Evolutionary conservation across 2,797 vertebrate genomes (phyloP).

Genomic region (Oophaga sylvatica): DNA sequence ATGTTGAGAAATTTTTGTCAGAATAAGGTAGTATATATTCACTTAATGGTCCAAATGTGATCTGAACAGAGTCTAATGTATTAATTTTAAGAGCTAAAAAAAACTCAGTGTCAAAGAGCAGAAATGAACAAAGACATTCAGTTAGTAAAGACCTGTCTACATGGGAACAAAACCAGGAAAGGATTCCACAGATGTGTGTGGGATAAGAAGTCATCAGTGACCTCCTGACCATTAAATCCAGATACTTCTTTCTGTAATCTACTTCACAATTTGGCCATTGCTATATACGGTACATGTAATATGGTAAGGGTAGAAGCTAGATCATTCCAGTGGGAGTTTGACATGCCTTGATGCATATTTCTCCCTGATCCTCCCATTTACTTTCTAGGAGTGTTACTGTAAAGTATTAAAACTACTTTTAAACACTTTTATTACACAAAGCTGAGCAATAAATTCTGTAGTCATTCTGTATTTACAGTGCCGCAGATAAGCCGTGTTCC

Average conservation of each 20-base stretch:
- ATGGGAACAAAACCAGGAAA: constrained; percentile 35
- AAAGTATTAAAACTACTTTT: constrained; percentile 16
- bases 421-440: constrained; percentile 7
- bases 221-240: constrained; percentile 35
- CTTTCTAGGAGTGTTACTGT: neutral
- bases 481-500: neutral
- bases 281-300: neutral
- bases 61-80: neutral
- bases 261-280: neutral
- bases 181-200: constrained; percentile 41
- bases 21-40: too few relatives aligned
- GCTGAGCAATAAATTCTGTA: neutral
- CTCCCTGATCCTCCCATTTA: neutral
- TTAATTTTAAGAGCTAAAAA: neutral
- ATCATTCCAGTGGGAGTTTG: neutral
- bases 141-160: neutral
- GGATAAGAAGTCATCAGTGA: constrained; percentile 36
- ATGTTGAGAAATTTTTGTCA: too few relatives aligned
- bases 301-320: neutral
- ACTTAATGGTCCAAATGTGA: neutral
- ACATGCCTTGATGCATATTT: neutral
- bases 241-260: constrained; percentile 17
- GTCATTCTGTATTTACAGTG: neutral
- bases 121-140: neutral
- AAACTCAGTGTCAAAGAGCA: neutral